Evolutionary conservation across 2,797 vertebrate species (phyloP).

Genomic region (Smutsia temminckii): DNA sequence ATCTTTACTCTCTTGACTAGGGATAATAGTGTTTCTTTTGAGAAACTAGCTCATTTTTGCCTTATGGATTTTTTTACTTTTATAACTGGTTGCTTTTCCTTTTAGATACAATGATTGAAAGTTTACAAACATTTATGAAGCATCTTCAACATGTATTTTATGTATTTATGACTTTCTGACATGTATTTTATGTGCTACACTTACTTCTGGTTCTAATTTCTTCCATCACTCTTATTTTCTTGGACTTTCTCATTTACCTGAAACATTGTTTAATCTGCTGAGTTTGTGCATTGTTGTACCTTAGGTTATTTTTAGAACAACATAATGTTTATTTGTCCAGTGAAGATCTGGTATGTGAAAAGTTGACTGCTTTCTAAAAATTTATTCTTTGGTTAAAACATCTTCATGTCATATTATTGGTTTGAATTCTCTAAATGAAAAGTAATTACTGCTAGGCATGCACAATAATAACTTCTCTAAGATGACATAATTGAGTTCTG

Average conservation of each 20-base stretch:
- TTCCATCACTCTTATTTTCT: neutral
- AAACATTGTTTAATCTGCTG: neutral
- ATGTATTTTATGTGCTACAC: neutral
- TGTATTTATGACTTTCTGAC: neutral
- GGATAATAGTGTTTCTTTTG: neutral
- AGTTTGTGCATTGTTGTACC: neutral
- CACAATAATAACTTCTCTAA: neutral
- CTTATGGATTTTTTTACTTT: neutral
- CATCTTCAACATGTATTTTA: neutral
- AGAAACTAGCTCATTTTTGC: neutral
- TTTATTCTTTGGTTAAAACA: neutral
- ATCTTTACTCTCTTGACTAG: neutral
- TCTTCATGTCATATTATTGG: neutral
- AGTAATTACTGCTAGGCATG: neutral
- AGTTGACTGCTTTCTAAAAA: neutral
- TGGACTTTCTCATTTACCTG: constrained; percentile 27
- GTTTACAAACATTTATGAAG: neutral
- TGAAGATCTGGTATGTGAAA: neutral
- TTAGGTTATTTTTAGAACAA: neutral
- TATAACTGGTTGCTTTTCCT: neutral
- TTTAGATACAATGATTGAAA: neutral
- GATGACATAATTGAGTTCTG: neutral
- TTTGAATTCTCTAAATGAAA: constrained; percentile 21
- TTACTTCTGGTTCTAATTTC: neutral
- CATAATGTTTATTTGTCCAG: neutral